Conservation (phyloP, 2,797 vertebrate species). For the Falco peregrinus region DNA sequence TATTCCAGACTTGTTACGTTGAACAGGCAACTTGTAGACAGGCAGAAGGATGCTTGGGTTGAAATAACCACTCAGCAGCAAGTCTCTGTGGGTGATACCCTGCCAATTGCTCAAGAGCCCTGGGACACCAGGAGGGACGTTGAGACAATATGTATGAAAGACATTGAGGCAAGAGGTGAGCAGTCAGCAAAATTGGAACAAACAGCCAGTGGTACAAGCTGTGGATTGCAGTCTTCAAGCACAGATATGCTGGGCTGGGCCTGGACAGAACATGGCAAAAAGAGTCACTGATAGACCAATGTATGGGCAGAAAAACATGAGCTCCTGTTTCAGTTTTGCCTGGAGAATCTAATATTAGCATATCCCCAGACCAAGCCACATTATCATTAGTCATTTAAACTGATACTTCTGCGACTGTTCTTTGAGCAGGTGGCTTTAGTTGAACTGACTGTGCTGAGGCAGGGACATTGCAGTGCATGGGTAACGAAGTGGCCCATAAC, state of each 20-base stretch:
- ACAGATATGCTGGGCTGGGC: not conserved
- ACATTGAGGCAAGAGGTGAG: not conserved
- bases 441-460: not conserved
- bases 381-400: not conserved
- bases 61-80: not conserved
- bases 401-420: not conserved
- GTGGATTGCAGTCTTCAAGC: not conserved
- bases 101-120: not conserved
- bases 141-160: not conserved
- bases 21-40: not conserved
- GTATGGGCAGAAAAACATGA: not conserved
- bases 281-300: not conserved
- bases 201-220: not conserved
- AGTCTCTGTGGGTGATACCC: not conserved
- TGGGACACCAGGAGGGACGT: not conserved
- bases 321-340: not conserved
- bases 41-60: not conserved
- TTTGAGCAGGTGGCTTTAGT: not conserved
- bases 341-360: not conserved
- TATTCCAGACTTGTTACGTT: not conserved
- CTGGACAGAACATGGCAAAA: not conserved
- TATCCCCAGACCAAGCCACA: not conserved
- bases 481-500: not conserved
- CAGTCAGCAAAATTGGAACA: not conserved
- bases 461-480: not conserved